Base-by-base conservation (phyloP, 2,113 vertebrate genomes). In the Oxyura jamaicensis region DNA sequence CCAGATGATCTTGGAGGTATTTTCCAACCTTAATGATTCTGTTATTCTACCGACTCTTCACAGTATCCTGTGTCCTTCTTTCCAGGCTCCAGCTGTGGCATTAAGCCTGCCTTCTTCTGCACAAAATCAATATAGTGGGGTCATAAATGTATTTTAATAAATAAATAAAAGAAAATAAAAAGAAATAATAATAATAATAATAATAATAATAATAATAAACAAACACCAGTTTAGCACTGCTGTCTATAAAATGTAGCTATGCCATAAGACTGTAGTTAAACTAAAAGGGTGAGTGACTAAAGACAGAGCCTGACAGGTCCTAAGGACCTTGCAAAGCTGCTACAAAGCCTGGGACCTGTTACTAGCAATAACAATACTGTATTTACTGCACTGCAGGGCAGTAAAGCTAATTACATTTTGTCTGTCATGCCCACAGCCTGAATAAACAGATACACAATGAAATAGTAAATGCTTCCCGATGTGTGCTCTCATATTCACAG, bases 41-140 rank as follows among this genome's bases (percentile, higher is more conserved):
- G 46, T 21, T 19, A 48, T 48, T 48, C 46, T 48, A 21, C 46
- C 4, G 20, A 21, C 46, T 48, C 46, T 65, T 68, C 2, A 1
- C 26, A 53, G 26, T 7, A 58, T 14, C 4, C 5, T 41, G 1
- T 46, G 36, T 50, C 42, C 14, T 1, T 59, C 14, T 48, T 82
- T 63, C 23, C 14, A 56, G 36, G 11, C 52, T 68, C 78, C 60
- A 59, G 25, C 28, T 84, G 18, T 41, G 52, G 10, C 66, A 79
- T 44, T 22, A 68, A 67, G 8, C 17, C 20, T 8, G 1, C 52
- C 12, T 74, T 94, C 26, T 60, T 80, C 36, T 63, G 31, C 31
- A 15, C 6, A 1, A 3, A 35, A 59, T 63, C 20, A n/a, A 20
- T 58, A 7, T 1, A 1, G 8, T 25, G 20, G 19, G 8, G 8